These are phyloP conservation scores for Caerostris extrusa DNA, from an alignment of 1,140 invertebrate genomes.

Conservation along the genomic window DNA sequence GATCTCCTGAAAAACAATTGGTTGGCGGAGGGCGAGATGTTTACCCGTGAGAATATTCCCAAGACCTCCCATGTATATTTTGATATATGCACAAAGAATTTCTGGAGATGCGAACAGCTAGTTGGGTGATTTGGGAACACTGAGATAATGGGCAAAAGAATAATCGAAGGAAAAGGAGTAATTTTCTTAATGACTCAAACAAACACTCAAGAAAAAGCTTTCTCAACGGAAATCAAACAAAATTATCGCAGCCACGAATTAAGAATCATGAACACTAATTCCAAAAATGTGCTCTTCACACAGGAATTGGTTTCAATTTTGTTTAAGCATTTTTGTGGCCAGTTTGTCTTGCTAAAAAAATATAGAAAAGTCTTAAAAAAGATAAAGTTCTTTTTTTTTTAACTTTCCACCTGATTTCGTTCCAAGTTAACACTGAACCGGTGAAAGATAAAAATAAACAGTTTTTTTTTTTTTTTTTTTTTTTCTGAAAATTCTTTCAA, in stretches of 20 bases:
- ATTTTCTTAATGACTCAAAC: conserved; percentile 12
- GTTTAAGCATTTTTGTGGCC: not conserved
- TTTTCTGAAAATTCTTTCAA: not conserved
- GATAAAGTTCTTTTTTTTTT: not conserved
- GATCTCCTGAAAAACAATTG: conserved; percentile 4
- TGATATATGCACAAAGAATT: not conserved
- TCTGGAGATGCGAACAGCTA: not conserved
- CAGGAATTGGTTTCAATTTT: not conserved
- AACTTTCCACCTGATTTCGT: not conserved
- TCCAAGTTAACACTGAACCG: not conserved
- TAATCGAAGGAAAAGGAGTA: not conserved
- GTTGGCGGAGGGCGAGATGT: not conserved
- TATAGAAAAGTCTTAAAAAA: not conserved
- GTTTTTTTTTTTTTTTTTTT: no score
- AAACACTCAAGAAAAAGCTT: not conserved
- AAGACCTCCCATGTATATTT: not conserved
- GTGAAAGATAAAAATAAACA: not conserved
- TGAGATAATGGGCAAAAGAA: not conserved
- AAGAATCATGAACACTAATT: not conserved
- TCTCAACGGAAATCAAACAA: not conserved
- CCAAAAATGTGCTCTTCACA: not conserved
- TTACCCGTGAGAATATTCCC: conserved; percentile 23
- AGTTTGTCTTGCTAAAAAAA: not conserved
- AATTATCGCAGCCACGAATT: not conserved
- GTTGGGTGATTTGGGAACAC: not conserved